Evolutionary conservation across 2,113 vertebrate species (phyloP), one percentile per base, ranked within the genome.

Genomic region (Archilochus colubris): DNA sequence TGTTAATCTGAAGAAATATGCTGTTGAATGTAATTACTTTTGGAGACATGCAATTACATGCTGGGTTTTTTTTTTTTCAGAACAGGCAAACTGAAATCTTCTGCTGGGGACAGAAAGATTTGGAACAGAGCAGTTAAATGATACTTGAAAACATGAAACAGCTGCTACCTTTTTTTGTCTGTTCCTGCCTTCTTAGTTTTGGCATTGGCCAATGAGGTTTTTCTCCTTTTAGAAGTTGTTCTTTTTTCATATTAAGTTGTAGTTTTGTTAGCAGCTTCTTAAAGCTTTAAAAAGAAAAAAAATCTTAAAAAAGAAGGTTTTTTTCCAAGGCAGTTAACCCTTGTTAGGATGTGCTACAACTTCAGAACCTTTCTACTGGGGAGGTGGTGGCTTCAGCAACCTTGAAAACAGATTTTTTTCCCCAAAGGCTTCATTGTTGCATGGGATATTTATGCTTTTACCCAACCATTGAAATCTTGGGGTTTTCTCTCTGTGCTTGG

Each of bases 1-100:
- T 94, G 94, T 96, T 96, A 93, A 95, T 96, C 93, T 95, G 90
- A 78, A 91, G 87, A 72, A 84, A 91, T 95, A 88, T 95, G 92
- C 94, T 67, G 82, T 87, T 91, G 92, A 79, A 68, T 87, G 91
- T 96, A 94, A 97, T 95, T 92, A 92, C 89, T 96, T 94, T 74
- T 87, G 89, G 87, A 94, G 95, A 75, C 82, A 33, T 79, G 91
- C 93, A 95, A 83, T 96, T 94, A 87, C 83, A 74, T 40, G 61
- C 88, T 88, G 94, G 51, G 85, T 95, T 94, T 40, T 91, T 81
- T 91, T 81, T 91, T 91, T 81, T 91, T 82, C 82, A 73, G 93
- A 87, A 59, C 72, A 46, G 92, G 79, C 94, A 67, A 74, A 86
- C 84, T 91, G 94, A 64, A 94, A 54, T 88, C 94, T 89, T 95